These are phyloP conservation scores for Pocillopora damicornis DNA, from an alignment of 64 coral and sea anemone species.

Conservation along the genomic window DNA sequence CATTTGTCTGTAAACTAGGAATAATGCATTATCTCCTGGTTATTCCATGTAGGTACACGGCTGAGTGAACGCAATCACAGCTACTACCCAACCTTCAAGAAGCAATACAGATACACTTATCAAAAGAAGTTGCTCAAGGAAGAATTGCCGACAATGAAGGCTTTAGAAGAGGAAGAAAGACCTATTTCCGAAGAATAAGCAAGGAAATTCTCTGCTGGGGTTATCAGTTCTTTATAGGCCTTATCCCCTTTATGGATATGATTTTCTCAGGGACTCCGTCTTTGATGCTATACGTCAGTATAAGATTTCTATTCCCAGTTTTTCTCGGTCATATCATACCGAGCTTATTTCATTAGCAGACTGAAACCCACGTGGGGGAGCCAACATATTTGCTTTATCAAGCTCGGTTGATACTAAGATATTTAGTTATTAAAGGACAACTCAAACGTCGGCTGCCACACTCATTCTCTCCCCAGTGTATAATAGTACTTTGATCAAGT, in stretches of 20 bases:
- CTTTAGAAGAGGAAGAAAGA: conserved; percentile 28
- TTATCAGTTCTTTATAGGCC: conserved; percentile 10
- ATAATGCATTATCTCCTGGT: not conserved
- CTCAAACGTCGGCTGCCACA: too few species aligned
- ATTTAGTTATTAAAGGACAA: too few species aligned
- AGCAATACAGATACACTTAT: conserved; percentile 10
- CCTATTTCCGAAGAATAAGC: conserved; percentile 2
- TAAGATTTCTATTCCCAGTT: not conserved
- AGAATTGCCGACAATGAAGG: conserved; percentile 22
- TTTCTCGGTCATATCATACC: not conserved
- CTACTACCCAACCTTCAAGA: conserved; percentile 29
- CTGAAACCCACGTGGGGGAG: not conserved
- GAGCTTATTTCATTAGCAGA: not conserved
- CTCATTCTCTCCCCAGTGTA: too few species aligned
- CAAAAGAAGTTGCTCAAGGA: conserved; percentile 6
- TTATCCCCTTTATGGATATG: conserved; percentile 17
- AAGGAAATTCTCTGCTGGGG: not conserved
- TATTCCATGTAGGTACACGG: conserved; percentile 11
- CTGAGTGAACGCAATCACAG: not conserved
- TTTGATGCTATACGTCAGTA: conserved; percentile 38
- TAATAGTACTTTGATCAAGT: too few species aligned
- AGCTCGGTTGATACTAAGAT: too few species aligned
- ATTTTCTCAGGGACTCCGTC: conserved; percentile 2
- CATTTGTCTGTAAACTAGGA: too few species aligned
- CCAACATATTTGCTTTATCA: not conserved